Base-by-base conservation (phyloP, 2,797 vertebrate genomes). In the Poecilia picta region DNA sequence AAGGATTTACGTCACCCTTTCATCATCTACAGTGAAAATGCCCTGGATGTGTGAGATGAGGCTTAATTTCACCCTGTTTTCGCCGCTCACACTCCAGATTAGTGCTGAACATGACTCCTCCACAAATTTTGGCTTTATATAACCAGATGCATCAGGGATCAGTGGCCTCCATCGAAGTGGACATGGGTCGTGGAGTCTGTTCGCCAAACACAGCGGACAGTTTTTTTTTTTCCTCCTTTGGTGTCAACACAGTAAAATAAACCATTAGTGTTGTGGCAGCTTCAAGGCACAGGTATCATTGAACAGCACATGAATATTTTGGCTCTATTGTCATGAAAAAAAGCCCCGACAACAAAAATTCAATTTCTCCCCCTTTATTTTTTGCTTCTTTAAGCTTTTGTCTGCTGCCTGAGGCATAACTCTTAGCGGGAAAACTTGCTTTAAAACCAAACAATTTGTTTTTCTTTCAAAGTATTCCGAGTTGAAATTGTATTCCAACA, bases 281-380 rank as follows among this genome's bases (percentile, higher is more conserved):
- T 74, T n/a, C 11, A 47, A 82, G 41, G 59, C 18, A 0, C 8
- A 25, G 1, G 13, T n/a, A 71, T 28, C 43, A 45, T 8, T 45
- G 68, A 71, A 66, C 33, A 66, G 36, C 8, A 20, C 57, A 74
- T 71, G 43, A 76, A 79, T 36, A 73, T 64, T 75, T 59, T 64
- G 47, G 45, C 55, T 76, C 64, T 83, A 77, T 76, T 72, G 33
- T 87, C 51, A 83, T 77, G 46, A 59, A 62, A 84, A 33, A 90
- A 84, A 81, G 59, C 45, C 12, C 64, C 79, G 83, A 83, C 84
- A 82, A 75, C 83, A 85, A 83, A 86, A 82, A 80, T 71, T 89
- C 31, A 47, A 31, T 83, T 84, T 83, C 77, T 64, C 74, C 20
- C 72, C 18, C 80, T 75, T 73, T 16, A 79, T 84, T 76, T 59